A percentile compares a stretch with the other conserved stretches of the same genome.
phyloP scores from a whole-genome alignment of 2,888 invertebrate species.

The Mechanitis mazaeus region DNA sequence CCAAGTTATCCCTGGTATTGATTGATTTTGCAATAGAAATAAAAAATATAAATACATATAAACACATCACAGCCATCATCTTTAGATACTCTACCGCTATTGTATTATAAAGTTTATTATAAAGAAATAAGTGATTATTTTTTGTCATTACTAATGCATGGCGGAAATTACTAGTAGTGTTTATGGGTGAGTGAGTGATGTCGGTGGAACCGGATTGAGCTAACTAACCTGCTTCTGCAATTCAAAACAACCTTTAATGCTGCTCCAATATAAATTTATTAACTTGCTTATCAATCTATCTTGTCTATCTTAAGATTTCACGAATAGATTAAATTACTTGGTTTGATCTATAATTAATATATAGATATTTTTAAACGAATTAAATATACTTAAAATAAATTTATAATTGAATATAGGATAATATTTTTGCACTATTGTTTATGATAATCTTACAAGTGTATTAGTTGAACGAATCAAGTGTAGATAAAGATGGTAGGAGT shows the following conservation, averaged over 20 bases:
- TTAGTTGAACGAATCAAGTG: constrained; percentile 47
- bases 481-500: constrained; percentile 37
- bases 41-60: no score
- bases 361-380: neutral
- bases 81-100: no score
- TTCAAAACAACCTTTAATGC: neutral
- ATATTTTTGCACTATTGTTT: no score
- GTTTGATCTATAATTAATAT: neutral
- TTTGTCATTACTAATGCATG: constrained; percentile 32
- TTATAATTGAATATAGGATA: no score
- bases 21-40: no score
- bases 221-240: constrained; percentile 34
- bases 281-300: neutral
- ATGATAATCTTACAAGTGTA: constrained; percentile 31
- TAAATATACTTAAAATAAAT: neutral
- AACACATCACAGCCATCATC: no score
- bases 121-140: constrained; percentile 21
- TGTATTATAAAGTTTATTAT: no score
- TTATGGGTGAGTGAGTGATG: constrained; percentile 34
- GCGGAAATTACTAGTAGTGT: constrained; percentile 23
- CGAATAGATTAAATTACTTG: neutral
- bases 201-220: constrained; percentile 35
- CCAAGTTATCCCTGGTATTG: no score
- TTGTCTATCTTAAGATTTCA: neutral
- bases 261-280: neutral